Evolutionary conservation across 2,113 vertebrate species (phyloP).

Genomic region (Oceanodroma tethys): DNA sequence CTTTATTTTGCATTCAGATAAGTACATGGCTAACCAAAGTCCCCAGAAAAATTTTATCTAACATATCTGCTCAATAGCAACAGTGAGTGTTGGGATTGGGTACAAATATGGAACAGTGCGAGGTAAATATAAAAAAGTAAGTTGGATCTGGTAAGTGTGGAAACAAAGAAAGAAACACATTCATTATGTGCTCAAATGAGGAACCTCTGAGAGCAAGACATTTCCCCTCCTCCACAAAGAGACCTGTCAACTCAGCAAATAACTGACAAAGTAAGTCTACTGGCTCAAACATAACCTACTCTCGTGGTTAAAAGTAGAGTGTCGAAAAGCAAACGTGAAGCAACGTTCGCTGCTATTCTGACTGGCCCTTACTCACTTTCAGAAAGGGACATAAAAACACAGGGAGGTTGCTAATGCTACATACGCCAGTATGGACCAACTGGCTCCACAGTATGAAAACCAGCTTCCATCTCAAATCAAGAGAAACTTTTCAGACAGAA

Average conservation of each 20-base stretch:
- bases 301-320: neutral
- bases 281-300: neutral
- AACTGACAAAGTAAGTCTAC: neutral
- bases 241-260: neutral
- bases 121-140: neutral
- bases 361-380: neutral
- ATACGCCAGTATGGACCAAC: rapidly evolving
- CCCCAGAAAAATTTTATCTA: neutral
- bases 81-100: neutral
- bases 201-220: neutral
- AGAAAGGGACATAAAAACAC: neutral
- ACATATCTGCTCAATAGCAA: neutral
- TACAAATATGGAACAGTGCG: neutral
- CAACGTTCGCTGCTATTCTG: neutral
- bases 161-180: neutral
- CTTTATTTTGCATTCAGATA: neutral
- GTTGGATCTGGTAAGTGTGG: neutral
- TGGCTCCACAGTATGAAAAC: neutral
- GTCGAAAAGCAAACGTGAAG: neutral
- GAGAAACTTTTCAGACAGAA: neutral
- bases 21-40: neutral
- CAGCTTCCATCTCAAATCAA: neutral
- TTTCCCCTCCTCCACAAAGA: neutral
- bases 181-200: slow-evolving; percentile 2
- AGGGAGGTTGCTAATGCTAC: neutral